Base-by-base conservation (phyloP, 2,888 invertebrate genomes). In the Catocala fraxini region DNA sequence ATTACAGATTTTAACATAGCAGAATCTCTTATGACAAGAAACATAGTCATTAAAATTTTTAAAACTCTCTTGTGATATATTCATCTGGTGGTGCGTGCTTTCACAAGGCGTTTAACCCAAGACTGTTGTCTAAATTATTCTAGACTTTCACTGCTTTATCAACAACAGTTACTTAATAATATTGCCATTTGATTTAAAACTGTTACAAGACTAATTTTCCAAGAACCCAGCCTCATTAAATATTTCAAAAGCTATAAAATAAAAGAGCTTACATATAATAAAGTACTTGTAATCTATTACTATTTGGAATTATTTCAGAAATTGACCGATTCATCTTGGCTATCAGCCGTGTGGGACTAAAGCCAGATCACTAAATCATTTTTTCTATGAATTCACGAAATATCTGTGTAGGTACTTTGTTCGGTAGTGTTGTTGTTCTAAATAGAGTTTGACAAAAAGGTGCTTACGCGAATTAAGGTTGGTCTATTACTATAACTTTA, bases 331-430 rank as follows among this genome's bases (percentile, higher is more conserved):
- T 68, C 70, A 79, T 80, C 68, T 73, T 68, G 71, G 53, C 68
- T 66, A 70, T 54, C 59, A 51, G 56, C 60, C 70, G 56, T 56
- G 33, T 59, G 75, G 83, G 81, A 81, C 58, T 42, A 51, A 25
- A 56, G 83, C 83, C 83, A 83, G 80, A 52, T 54, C 47, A 6
- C 57, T 74, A 41, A 53, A 61, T 70, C 74, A 74, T 76, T 61
- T 67, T 59, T 39, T 39, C 49, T 57, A 59, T 13, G 4, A 62
- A 63, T 15, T 58, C 41, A 56, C 54, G 53, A 43, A 35, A 39
- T 63, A 25, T 59, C 41, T 39, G n/a, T 45, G 45, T n/a, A 11
- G 10, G 10, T 33, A 57, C 42, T 45, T 68, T 57, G 63, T 25
- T 69, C 13, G 76, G 67, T 71, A 67, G 52, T 56, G 54, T 61